A percentile compares a stretch with the other conserved stretches of the same genome.
Conservation (phyloP, 2,888 invertebrate species). For the Caenorhabditis auriculariae region DNA sequence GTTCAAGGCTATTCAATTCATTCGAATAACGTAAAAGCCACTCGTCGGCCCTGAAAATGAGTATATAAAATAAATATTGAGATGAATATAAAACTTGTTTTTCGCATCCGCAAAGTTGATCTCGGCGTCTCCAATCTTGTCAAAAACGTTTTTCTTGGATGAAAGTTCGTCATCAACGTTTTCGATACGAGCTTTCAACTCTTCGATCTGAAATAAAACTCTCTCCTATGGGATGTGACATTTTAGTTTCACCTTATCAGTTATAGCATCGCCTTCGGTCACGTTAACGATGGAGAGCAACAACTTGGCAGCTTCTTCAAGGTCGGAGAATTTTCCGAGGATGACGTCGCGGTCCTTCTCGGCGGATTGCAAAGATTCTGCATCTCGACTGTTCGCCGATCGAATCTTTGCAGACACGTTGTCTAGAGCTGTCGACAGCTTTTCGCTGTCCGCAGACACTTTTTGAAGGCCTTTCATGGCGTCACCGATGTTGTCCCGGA, state of each 20-base stretch:
- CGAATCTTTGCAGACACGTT: constrained; percentile 14
- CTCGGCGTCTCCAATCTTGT: constrained; percentile 27
- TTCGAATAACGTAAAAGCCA: constrained; percentile 23
- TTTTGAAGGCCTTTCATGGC: constrained; percentile 34
- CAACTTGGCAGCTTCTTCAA: constrained; percentile 16
- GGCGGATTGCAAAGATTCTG: constrained; percentile 14
- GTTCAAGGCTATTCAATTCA: constrained; percentile 25
- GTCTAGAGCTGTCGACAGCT: constrained; percentile 19
- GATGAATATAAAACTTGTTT: constrained; percentile 4
- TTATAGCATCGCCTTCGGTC: constrained; percentile 24
- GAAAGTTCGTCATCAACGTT: constrained; percentile 26
- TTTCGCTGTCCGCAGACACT: constrained; percentile 27
- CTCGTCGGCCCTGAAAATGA: constrained; percentile 2
- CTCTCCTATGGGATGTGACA: too few relatives aligned
- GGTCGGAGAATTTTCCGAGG: constrained; percentile 21
- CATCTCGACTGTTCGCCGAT: constrained; percentile 13
- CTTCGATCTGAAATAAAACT: constrained; percentile 12
- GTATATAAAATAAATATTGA: not conserved
- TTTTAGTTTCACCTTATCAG: too few relatives aligned
- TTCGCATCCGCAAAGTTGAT: constrained; percentile 24
- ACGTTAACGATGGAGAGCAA: constrained; percentile 35
- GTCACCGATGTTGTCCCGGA: constrained; percentile 42
- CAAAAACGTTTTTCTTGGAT: constrained; percentile 14
- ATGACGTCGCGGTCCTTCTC: constrained; percentile 15
- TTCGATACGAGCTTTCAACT: constrained; percentile 12